Conservation (phyloP, 2,888 invertebrate genomes). For the Thumatha senex region DNA sequence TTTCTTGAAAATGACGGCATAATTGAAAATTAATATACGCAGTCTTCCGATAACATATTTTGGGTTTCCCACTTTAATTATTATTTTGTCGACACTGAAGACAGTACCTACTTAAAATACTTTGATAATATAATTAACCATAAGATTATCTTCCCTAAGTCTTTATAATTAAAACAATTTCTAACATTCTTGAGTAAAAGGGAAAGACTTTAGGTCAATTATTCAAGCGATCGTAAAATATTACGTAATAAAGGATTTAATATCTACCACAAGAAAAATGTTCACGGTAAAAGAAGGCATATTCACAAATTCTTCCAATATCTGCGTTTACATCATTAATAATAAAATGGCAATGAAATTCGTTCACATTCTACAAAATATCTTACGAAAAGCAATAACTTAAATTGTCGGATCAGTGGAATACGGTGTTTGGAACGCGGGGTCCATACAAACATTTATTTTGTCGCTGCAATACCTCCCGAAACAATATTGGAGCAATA, state of each 20-base stretch:
- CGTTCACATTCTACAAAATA: slow-evolving; percentile 52
- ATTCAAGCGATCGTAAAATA: slow-evolving; percentile 24
- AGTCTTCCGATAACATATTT: too few relatives aligned
- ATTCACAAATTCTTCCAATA: slow-evolving; percentile 19
- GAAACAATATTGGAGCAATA: slow-evolving; percentile 71
- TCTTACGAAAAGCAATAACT: slow-evolving; percentile 62
- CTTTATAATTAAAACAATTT: too few relatives aligned
- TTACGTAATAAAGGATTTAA: slow-evolving; percentile 14
- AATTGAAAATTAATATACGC: too few relatives aligned
- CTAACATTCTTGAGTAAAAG: too few relatives aligned
- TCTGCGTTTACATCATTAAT: slow-evolving; percentile 48
- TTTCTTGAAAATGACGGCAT: too few relatives aligned
- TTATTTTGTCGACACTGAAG: too few relatives aligned
- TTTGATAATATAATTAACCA: too few relatives aligned
- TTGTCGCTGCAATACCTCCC: slow-evolving; percentile 55
- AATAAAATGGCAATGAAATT: slow-evolving; percentile 48
- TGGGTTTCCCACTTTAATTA: too few relatives aligned
- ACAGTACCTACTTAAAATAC: too few relatives aligned
- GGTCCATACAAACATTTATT: slow-evolving; percentile 67
- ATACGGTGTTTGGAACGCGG: slow-evolving; percentile 41
- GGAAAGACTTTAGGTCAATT: slow-evolving; percentile 11
- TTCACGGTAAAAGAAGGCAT: background rate
- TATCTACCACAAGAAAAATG: slow-evolving; percentile 9
- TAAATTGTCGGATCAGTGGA: slow-evolving; percentile 45
- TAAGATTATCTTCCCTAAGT: too few relatives aligned